Base-by-base conservation (phyloP, 2,888 invertebrate species). In the Pandemis cinnamomeana region DNA sequence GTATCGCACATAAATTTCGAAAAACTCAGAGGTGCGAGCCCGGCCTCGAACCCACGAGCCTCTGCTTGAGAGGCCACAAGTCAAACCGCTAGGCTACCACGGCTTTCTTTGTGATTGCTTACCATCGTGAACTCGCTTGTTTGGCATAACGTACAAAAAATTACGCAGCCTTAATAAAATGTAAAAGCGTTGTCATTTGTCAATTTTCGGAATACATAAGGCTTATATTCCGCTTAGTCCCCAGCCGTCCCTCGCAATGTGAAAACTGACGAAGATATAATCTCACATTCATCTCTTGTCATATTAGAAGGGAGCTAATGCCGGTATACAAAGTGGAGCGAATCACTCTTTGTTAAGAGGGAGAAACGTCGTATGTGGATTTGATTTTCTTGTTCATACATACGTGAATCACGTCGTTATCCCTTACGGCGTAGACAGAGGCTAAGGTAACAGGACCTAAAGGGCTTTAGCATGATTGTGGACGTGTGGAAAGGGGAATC, bases 261-360 rank as follows among this genome's bases (percentile, higher is more conserved):
- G 84, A 84, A 84, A 86, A 85, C 85, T 86, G 83, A 83, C 81
- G 82, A 81, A 81, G 80, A 79, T 78, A 83, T 88, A 88, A 89
- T 87, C 87, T 83, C 82, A 78, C 87, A 91, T 90, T 85, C 88
- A 85, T 91, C 90, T 86, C 84, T 83, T 86, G 87, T 88, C 89
- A 91, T 91, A 92, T 91, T 91, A 91, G 86, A 83, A 83, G 79
- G 84, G 80, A 83, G 83, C 84, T 88, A 88, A 89, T 87, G 82
- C 87, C 79, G 77, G 78, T 82, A 84, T 86, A 89, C 89, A 89
- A 89, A 90, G 87, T 85, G 87, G 80, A 71, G 67, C 77, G 77
- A 84, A 89, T 91, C 86, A 80, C 79, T 90, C 86, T 82, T 75
- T 71, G 86, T 84, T 85, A 51, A 42, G 62, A 46, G 71, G 48